Base-by-base conservation (phyloP, 2,888 invertebrate genomes). In the Eilema sororculum region DNA sequence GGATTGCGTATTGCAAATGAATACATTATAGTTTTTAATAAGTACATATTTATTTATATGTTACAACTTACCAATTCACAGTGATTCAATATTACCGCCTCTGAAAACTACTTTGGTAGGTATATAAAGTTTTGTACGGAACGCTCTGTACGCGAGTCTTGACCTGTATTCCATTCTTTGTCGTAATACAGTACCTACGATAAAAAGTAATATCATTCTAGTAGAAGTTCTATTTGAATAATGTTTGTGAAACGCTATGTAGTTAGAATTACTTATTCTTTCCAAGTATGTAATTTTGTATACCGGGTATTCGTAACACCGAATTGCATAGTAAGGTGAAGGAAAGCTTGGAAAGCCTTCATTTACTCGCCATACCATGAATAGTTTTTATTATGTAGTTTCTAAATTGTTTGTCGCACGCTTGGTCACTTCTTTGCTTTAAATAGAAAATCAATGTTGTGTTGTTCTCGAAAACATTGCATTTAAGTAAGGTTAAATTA, bases 391-490 rank as follows among this genome's bases (percentile, higher is more conserved):
- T 71, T 79, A 65, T 71, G 64, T 72, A 62, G 68, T 73, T 76
- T 81, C 74, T 78, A 84, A 85, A 88, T 82, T 78, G 76, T 73
- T 68, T 63, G 67, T 67, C 71, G 71, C 88, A 88, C 87, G 88
- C 84, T 83, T 78, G 80, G 77, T 72, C 77, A 77, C 74, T 71
- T 46, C 71, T 77, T 86, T 81, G 83, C 77, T 46, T 5, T 46
- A 20, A 46, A 46, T 46, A 41, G 46, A 46, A 46, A 46, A 46
- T 46, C 46, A 20, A 46, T 46, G 20, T 46, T 46, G 6, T 46
- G 46, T 20, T 46, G 46, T 4, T 46, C 46, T 46, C 12, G 6
- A 46, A 41, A 46, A 6, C 20, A 46, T 41, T 41, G 4, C 16
- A 16, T 16, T 16, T 3, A 41, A 41, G 4, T 41, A 16, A 41